Evolutionary conservation across 1,140 invertebrate genomes (phyloP).

Genomic region (Nasonia longicornis): DNA sequence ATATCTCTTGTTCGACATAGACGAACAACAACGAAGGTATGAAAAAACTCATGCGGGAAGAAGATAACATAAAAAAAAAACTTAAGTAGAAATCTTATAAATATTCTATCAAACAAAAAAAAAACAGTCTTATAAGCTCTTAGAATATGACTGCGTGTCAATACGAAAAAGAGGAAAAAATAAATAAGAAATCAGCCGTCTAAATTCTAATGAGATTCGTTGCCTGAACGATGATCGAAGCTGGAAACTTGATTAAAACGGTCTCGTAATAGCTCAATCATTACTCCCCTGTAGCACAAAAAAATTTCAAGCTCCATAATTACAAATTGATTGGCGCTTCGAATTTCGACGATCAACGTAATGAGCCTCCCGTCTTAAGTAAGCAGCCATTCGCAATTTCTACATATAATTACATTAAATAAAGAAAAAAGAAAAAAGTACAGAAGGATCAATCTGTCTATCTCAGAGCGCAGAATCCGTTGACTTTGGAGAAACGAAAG

Average conservation of each 20-base stretch:
- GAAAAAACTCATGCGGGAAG: constrained; percentile 22
- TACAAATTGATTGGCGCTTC: constrained; percentile 14
- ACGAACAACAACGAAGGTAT: neutral
- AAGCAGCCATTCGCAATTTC: constrained; percentile 15
- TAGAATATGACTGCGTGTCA: constrained; percentile 11
- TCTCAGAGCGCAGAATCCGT: constrained; percentile 60
- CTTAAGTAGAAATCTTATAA: constrained; percentile 41
- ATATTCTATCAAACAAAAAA: constrained; percentile 31
- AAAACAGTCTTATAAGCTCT: constrained; percentile 37
- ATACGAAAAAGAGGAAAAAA: constrained; percentile 7
- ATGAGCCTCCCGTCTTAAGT: neutral
- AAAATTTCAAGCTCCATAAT: constrained; percentile 13
- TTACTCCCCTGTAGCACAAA: neutral
- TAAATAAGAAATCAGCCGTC: constrained; percentile 29
- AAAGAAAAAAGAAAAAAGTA: neutral
- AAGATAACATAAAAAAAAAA: constrained; percentile 28
- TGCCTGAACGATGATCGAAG: constrained; percentile 20
- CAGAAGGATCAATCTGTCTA: constrained; percentile 43
- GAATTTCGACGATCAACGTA: neutral
- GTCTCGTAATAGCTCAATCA: constrained; percentile 13
- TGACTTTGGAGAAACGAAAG: constrained; percentile 57
- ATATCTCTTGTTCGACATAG: neutral
- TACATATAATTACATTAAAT: neutral
- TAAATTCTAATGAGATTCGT: constrained; percentile 33
- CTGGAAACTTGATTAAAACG: constrained; percentile 25